Evolutionary conservation across 2,113 vertebrate genomes (phyloP).

Genomic region (Ovibos moschatus): DNA sequence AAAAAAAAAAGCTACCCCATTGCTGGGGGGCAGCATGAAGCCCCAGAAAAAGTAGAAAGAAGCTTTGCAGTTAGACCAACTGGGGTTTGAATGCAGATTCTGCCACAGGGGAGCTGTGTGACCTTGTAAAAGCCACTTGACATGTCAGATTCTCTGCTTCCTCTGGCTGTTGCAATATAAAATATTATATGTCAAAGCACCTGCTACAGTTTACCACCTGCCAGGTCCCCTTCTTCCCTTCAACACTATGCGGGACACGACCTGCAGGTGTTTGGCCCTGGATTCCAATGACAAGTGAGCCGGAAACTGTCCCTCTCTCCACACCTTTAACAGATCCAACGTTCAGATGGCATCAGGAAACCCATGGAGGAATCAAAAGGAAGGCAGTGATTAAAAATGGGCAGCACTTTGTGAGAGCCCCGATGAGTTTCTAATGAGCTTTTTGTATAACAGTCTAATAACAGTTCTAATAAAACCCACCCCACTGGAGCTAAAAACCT

Average conservation of each 20-base stretch:
- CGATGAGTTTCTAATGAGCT: constrained; percentile 30
- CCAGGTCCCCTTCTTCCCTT: not conserved
- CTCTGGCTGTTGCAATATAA: not conserved
- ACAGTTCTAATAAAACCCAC: constrained; percentile 31
- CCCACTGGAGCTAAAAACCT: not conserved
- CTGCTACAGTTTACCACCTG: not conserved
- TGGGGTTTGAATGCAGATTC: not conserved
- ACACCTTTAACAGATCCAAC: not conserved
- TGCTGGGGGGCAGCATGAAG: not conserved
- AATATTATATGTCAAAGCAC: not conserved
- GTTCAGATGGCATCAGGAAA: not conserved
- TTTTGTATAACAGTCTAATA: constrained; percentile 38
- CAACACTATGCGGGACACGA: rapidly evolving
- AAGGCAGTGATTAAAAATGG: not conserved
- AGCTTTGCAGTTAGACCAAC: not conserved
- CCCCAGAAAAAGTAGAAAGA: not conserved
- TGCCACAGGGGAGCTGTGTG: not conserved
- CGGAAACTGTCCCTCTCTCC: not conserved
- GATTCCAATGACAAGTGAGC: not conserved
- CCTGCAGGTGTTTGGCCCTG: not conserved
- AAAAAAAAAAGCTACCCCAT: not conserved
- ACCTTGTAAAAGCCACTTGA: not conserved
- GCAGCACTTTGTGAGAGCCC: not conserved
- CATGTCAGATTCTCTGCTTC: not conserved
- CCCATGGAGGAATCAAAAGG: not conserved